phyloP scores from a whole-genome alignment of 2,113 vertebrate genomes.

The Crotalus horridus region DNA sequence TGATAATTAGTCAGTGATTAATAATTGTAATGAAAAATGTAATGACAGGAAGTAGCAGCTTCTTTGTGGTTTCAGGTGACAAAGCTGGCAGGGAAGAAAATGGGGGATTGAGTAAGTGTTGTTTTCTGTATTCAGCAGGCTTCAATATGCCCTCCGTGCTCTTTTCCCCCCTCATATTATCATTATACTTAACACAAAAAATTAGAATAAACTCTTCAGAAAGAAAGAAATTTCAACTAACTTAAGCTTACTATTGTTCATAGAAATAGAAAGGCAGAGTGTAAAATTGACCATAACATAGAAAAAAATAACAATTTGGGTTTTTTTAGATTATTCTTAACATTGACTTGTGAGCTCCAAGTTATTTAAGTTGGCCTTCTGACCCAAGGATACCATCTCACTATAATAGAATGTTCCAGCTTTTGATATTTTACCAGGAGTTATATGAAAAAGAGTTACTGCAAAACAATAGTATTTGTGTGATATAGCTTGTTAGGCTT shows the following conservation, averaged over 20 bases:
- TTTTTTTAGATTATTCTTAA: not conserved
- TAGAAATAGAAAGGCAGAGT: not conserved
- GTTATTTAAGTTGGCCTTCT: not conserved
- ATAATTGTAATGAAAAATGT: not conserved
- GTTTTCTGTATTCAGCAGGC: rapidly evolving
- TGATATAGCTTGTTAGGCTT: not conserved
- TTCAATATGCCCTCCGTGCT: not conserved
- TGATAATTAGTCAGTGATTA: not conserved
- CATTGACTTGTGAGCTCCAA: not conserved
- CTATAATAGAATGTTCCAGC: not conserved
- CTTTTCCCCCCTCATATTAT: not conserved
- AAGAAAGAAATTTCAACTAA: not conserved
- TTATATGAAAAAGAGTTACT: not conserved
- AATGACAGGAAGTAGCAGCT: constrained; percentile 21
- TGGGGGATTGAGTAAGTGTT: not conserved
- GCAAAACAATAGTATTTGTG: not conserved
- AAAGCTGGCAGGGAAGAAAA: not conserved
- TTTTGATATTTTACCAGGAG: not conserved
- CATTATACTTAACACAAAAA: rapidly evolving
- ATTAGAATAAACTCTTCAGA: not conserved
- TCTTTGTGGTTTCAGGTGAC: not conserved
- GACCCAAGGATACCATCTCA: not conserved
- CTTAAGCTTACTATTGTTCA: not conserved
- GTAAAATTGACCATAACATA: not conserved
- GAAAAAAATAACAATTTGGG: not conserved